Evolutionary conservation across 2,888 invertebrate species (phyloP).

Genomic region (Corbicula japonica): DNA sequence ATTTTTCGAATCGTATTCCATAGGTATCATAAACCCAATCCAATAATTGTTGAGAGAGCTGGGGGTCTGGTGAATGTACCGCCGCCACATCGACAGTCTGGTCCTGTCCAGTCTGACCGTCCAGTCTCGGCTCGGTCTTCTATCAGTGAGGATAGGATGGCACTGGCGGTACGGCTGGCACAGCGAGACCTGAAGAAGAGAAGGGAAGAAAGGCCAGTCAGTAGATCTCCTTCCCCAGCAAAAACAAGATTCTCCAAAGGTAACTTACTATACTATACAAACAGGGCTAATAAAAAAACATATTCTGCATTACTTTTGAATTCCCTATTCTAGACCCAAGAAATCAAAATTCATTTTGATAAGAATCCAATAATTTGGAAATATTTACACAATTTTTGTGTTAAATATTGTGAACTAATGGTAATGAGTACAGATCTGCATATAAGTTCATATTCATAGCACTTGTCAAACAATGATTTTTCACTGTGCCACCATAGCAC

Average conservation of each 20-base stretch:
- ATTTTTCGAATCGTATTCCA: no score
- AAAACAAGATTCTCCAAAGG: constrained; percentile 63
- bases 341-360: not conserved
- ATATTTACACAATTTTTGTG: no score
- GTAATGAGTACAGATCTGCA: no score
- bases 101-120: constrained; percentile 23
- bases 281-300: not conserved
- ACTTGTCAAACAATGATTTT: no score
- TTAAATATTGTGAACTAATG: no score
- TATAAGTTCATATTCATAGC: no score
- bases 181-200: constrained; percentile 80
- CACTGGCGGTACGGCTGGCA: constrained; percentile 80
- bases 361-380: no score
- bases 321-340: not conserved
- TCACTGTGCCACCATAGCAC: no score
- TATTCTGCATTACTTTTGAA: not conserved
- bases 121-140: constrained; percentile 71
- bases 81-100: not conserved
- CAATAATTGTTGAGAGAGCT: constrained; percentile 70
- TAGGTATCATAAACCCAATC: constrained; percentile 68
- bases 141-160: constrained; percentile 79
- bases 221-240: constrained; percentile 65
- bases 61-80: constrained; percentile 39
- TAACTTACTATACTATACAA: constrained; percentile 6
- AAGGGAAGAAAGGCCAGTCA: constrained; percentile 63